Conservation (phyloP, 1,140 invertebrate species). For the Hycleus cichorii region DNA sequence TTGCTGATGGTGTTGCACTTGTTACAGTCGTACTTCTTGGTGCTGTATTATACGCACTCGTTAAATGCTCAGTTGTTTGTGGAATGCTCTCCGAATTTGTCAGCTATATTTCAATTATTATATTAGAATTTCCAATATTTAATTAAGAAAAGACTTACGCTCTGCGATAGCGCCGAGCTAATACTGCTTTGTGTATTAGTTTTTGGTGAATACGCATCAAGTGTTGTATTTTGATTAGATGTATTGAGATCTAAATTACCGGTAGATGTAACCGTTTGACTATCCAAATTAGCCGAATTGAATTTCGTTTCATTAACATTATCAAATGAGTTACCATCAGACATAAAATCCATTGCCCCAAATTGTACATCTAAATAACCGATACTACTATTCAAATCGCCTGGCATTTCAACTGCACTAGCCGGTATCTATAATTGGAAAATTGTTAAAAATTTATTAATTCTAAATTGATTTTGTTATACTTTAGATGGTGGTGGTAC, state of each 20-base stretch:
- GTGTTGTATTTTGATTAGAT: constrained; percentile 23
- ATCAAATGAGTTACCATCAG: constrained; percentile 52
- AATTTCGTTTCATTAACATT: constrained; percentile 45
- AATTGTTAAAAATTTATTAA: neutral
- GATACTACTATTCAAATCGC: constrained; percentile 61
- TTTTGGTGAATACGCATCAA: constrained; percentile 35
- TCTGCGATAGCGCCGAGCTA: constrained; percentile 39
- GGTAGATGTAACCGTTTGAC: constrained; percentile 16
- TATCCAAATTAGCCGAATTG: constrained; percentile 22
- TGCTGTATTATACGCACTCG: constrained; percentile 26
- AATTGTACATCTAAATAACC: constrained; percentile 88
- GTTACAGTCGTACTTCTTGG: constrained; percentile 19
- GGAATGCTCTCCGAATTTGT: constrained; percentile 39
- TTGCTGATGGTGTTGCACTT: constrained; percentile 19
- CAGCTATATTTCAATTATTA: constrained; percentile 28
- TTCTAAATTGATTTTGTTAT: neutral
- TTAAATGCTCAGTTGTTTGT: constrained; percentile 36
- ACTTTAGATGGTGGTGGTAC: constrained; percentile 86
- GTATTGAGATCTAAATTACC: constrained; percentile 31
- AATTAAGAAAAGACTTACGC: constrained; percentile 27
- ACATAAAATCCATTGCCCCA: constrained; percentile 81
- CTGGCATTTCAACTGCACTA: constrained; percentile 92
- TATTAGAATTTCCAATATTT: no score
- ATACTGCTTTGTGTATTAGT: constrained; percentile 39
- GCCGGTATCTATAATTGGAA: constrained; percentile 66